Evolutionary conservation across 2,888 invertebrate species (phyloP), one percentile per base, ranked within the genome.

Genomic region (Perdita meconis): DNA sequence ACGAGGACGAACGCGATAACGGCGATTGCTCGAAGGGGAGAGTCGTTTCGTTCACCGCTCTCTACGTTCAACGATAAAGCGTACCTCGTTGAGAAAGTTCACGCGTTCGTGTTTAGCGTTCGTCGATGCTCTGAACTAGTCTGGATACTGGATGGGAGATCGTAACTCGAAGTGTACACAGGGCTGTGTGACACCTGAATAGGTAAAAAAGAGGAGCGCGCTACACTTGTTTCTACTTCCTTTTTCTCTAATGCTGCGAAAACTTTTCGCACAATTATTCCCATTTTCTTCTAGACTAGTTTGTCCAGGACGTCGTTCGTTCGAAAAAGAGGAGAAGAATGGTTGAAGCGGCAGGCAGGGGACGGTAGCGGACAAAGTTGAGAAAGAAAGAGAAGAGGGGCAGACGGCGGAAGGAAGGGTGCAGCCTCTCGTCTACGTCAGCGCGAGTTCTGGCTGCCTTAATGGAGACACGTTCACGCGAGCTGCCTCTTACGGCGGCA

Each of bases 91-190:
- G 89, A 91, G 92, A 90, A 92, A 91, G 90, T 91, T 92, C 91
- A 91, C 92, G 90, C 91, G 92, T 92, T 92, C 88, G 84, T 90
- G 90, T 91, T 92, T 90, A 92, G 90, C 92, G 91, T 92, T 92
- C 91, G 92, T 92, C 91, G 92, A 91, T 92, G 91, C 86, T 87
- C 87, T 84, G 87, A 68, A 86, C 89, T n/a, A n/a, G n/a, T n/a
- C n/a, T n/a, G n/a, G n/a, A n/a, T n/a, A n/a, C n/a, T n/a, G n/a
- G n/a, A n/a, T n/a, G 88, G 88, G 88, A 90, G 89, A 91, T 91
- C 92, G 91, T 92, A 92, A 92, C 91, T 91, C 86, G 86, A 89
- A 89, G 89, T 88, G 89, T 89, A 89, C 87, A 84, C 86, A 86
- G 86, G 89, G 83, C 87, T 88, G 89, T 90, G 91, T 91, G 91